Base-by-base conservation (phyloP, 2,888 invertebrate genomes). In the Nomada fabriciana region DNA sequence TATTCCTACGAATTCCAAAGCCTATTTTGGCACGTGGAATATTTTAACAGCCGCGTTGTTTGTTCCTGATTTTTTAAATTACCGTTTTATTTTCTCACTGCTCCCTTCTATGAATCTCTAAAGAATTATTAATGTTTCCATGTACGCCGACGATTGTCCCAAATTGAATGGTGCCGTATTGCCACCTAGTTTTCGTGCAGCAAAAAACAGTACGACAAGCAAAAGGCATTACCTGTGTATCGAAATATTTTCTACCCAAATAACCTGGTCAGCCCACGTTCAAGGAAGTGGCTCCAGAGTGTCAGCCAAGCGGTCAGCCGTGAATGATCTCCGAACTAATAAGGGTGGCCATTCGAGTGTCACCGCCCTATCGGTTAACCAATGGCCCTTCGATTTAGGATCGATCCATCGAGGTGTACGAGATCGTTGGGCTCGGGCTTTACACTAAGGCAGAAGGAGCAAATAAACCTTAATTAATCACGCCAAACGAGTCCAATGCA, bases 301-400 rank as follows among this genome's bases (percentile, higher is more conserved):
- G 65, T 80, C 80, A 80, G 79, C 55, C 65, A 55, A 61, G 59
- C 65, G 53, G 65, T 79, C 65, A 60, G 36, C 70, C 71, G 55
- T 80, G 80, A 71, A 79, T 80, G 80, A 80, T 80, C 65, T 65
- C 65, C 79, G 79, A 79, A 71, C 80, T 79, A 80, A 80, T 80
- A 80, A 79, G 80, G 80, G 79, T 78, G 25, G 65, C 70, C 79
- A 78, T 78, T 80, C 80, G 70, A 79, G 80, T 80, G 71, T 80
- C 80, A 42, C 55, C 53, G 71, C 79, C 70, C 78, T 47, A 53
- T 78, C 80, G 80, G 80, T 80, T 71, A 78, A 78, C 80, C 80
- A 65, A 80, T 78, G 79, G 47, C 65, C 65, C 80, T 78, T 67
- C 79, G 79, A 78, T 80, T 78, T 78, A 78, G 79, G 71, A 64